Conservation (phyloP, 1,140 invertebrate genomes). For the Drosophila sproati region DNA sequence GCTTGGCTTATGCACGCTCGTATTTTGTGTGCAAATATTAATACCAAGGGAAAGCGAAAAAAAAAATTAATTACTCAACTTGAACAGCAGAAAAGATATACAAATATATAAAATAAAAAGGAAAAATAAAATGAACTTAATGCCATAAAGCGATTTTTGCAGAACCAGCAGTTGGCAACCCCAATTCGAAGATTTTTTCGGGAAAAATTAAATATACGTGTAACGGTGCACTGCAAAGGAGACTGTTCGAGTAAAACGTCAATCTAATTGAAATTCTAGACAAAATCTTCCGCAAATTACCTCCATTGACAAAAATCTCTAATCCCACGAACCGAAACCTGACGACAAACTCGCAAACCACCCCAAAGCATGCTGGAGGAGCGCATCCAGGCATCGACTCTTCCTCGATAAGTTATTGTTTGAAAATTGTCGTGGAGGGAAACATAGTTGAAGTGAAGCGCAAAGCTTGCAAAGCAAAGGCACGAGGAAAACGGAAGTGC, state of each 20-base stretch:
- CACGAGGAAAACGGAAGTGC: constrained; percentile 60
- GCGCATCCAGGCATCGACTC: constrained; percentile 14
- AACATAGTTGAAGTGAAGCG: constrained; percentile 53
- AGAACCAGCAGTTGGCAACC: constrained; percentile 19
- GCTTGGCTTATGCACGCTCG: background rate
- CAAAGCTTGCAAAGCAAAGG: background rate
- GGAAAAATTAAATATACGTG: constrained; percentile 20
- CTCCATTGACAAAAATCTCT: constrained; percentile 84
- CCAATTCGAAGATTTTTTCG: constrained; percentile 15
- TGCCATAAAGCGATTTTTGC: constrained; percentile 43
- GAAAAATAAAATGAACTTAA: constrained; percentile 18
- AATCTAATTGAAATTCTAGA: constrained; percentile 84
- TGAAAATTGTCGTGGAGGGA: constrained; percentile 17
- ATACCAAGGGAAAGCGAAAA: background rate
- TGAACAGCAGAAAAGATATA: constrained; percentile 6
- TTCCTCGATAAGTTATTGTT: constrained; percentile 57
- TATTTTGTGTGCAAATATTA: background rate
- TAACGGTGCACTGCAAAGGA: background rate
- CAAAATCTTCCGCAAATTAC: constrained; percentile 84
- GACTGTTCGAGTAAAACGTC: constrained; percentile 48
- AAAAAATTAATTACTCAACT: constrained; percentile 41
- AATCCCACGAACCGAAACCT: constrained; percentile 68
- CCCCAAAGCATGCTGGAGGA: constrained; percentile 4
- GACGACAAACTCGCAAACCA: constrained; percentile 45
- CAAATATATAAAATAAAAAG: constrained; percentile 5